Base-by-base conservation (phyloP, 2,888 invertebrate genomes). In the Aporophyla lueneburgensis region DNA sequence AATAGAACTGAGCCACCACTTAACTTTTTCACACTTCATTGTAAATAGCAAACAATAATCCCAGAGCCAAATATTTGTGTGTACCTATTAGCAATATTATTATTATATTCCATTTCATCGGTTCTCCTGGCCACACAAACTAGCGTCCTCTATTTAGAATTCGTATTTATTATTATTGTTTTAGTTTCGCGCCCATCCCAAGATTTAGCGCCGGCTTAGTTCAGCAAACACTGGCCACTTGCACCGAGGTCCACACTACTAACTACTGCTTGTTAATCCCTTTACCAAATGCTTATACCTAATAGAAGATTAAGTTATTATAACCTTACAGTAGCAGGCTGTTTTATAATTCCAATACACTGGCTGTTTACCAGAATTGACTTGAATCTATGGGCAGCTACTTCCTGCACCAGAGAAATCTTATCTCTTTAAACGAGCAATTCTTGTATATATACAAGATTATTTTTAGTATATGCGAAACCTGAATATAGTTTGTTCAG, bases 101-200 rank as follows among this genome's bases (percentile, higher is more conserved):
- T 5, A 21, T 40, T n/a, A 5, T 46, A 5, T 24, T 63, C 49
- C 27, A 49, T 40, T 19, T 0, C 5, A 53, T 40, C 63, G 19
- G 7, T 33, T 85, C 74, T 87, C 66, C 12, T 87, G 88, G 92
- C 91, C 88, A n/a, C 70, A 82, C 81, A 51, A 62, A 86, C 81
- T 73, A 84, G 85, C 81, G 85, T 88, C 86, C 87, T 89, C 87
- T 90, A 91, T 91, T 91, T 91, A 89, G 88, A 91, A 89, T 91
- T 84, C 86, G 90, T 93, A 91, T 92, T 93, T 91, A 91, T 91
- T 90, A 90, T 89, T 87, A 92, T 91, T 89, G 91, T 91, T 93
- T 91, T 91, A 91, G 91, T 91, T 90, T 86, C 80, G 75, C 78
- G 81, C 78, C 80, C 81, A 81, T 78, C 86, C 81, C 78, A 86